Conservation (phyloP, 2,888 invertebrate species). For the Diabrotica balteata region DNA sequence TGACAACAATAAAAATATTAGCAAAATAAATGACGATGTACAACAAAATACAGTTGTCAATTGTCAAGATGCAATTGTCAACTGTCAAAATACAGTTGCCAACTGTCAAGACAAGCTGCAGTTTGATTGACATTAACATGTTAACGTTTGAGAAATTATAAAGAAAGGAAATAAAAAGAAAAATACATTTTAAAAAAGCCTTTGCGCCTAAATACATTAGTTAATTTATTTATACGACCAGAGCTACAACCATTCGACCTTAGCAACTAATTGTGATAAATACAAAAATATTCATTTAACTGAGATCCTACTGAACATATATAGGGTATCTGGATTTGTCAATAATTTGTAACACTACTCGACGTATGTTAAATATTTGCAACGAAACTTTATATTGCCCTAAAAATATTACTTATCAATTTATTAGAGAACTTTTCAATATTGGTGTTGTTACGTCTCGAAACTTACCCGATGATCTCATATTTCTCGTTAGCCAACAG, state of each 20-base stretch:
- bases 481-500: background rate
- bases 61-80: too few species aligned
- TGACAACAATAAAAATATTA: too few species aligned
- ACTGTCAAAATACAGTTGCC: too few species aligned
- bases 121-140: too few species aligned
- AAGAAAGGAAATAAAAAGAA: slow-evolving; percentile 6
- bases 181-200: background rate
- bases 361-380: slow-evolving; percentile 31
- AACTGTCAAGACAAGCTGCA: too few species aligned
- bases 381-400: slow-evolving; percentile 32
- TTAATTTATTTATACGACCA: slow-evolving; percentile 19
- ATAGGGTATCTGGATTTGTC: slow-evolving; percentile 31
- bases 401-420: slow-evolving; percentile 36
- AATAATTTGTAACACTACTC: slow-evolving; percentile 31
- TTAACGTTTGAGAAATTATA: too few species aligned
- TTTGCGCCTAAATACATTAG: slow-evolving; percentile 5
- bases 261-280: slow-evolving; percentile 42
- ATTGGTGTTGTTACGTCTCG: slow-evolving; percentile 23
- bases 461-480: slow-evolving; percentile 19
- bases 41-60: too few species aligned
- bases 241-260: background rate
- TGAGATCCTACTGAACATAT: slow-evolving; percentile 31
- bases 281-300: slow-evolving; percentile 42
- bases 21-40: too few species aligned
- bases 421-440: slow-evolving; percentile 31